Evolutionary conservation across 2,797 vertebrate genomes (phyloP).

Genomic region (Semaprochilodus insignis): DNA sequence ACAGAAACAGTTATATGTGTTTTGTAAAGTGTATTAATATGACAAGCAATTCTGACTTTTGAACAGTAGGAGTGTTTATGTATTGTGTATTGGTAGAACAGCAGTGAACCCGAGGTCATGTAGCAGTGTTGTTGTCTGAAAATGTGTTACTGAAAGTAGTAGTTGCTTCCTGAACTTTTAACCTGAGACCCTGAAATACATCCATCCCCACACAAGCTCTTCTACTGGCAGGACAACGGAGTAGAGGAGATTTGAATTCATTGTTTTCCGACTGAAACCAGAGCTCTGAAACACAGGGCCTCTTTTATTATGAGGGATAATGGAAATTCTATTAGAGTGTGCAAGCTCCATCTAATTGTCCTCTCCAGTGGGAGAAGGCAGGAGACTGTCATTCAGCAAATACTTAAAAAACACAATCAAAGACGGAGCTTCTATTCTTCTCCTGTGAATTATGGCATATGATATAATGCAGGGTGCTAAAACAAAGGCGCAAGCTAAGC

Average conservation of each 20-base stretch:
- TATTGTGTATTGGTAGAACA: not conserved
- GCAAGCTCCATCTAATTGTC: constrained; percentile 30
- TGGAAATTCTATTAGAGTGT: constrained; percentile 51
- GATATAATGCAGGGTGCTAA: constrained; percentile 62
- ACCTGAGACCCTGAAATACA: constrained; percentile 4
- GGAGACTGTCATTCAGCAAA: constrained; percentile 66
- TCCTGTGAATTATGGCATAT: constrained; percentile 54
- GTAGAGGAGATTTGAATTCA: constrained; percentile 33
- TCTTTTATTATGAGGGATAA: constrained; percentile 48
- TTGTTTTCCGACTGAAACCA: constrained; percentile 41
- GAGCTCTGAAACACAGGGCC: constrained; percentile 30
- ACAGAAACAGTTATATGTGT: no score
- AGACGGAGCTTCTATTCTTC: constrained; percentile 13
- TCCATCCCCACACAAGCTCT: not conserved
- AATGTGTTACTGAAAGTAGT: no score
- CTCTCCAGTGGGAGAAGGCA: constrained; percentile 54
- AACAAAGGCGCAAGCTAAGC: constrained; percentile 65
- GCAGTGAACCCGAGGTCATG: not conserved
- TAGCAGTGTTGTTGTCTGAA: not conserved
- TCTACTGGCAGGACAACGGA: not conserved
- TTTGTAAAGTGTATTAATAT: no score
- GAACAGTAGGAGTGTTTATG: not conserved
- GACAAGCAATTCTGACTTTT: not conserved
- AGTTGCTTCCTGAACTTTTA: not conserved
- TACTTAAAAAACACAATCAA: constrained; percentile 25